These are phyloP conservation scores for Aporophyla nigra DNA, from an alignment of 2,888 invertebrate species.

Conservation along the genomic window DNA sequence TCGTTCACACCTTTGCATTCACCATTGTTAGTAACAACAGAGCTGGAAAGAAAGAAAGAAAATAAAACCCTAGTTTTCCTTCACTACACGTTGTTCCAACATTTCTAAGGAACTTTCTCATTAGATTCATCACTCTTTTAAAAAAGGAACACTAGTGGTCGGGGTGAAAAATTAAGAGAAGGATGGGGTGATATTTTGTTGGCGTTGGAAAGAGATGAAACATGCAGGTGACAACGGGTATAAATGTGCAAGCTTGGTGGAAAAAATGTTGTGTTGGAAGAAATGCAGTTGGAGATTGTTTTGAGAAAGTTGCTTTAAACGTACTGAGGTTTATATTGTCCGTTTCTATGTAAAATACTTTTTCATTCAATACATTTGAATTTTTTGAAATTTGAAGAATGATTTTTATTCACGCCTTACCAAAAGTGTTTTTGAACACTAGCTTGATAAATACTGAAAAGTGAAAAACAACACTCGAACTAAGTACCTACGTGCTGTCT, in stretches of 20 bases:
- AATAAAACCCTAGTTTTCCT: conserved; percentile 29
- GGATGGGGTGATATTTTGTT: conserved; percentile 9
- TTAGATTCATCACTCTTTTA: conserved; percentile 51
- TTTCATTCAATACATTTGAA: neutral
- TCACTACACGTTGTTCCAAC: conserved; percentile 19
- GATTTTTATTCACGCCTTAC: neutral
- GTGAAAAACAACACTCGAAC: neutral
- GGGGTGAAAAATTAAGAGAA: conserved; percentile 34
- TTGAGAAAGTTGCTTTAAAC: neutral
- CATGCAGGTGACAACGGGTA: conserved; percentile 42
- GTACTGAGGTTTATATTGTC: neutral
- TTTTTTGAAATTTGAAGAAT: neutral
- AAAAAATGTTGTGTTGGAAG: conserved; percentile 46
- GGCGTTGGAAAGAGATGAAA: conserved; percentile 28
- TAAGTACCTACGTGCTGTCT: neutral
- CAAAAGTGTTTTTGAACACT: neutral
- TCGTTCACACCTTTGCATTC: conserved; percentile 36
- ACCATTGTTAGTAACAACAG: conserved; percentile 48
- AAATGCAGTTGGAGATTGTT: conserved; percentile 25
- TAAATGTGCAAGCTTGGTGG: conserved; percentile 42
- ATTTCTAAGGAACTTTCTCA: conserved; percentile 36
- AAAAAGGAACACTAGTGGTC: conserved; percentile 20
- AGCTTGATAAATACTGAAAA: neutral
- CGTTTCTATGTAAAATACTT: neutral
- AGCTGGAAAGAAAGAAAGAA: conserved; percentile 26